Evolutionary conservation across 37 sponge, comb jelly and placozoan genomes (phyloP).

Genomic region (Amphimedon queenslandica): DNA sequence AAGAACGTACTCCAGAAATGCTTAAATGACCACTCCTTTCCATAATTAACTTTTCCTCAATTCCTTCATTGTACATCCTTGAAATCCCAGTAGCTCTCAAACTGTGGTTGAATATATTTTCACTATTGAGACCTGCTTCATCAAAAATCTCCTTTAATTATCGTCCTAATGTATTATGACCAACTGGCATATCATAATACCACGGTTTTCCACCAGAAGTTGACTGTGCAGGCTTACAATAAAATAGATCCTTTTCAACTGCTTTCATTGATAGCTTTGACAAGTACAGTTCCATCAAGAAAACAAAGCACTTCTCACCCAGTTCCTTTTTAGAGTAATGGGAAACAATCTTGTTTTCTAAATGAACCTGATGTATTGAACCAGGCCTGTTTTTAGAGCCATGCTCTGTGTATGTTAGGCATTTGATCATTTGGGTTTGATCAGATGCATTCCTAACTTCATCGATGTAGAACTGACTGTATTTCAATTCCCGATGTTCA

Average conservation of each 20-base stretch:
- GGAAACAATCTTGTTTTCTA: too few relatives aligned
- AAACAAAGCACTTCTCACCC: too few relatives aligned
- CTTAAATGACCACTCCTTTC: too few relatives aligned
- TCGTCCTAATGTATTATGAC: conserved; percentile 1
- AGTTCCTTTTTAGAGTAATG: too few relatives aligned
- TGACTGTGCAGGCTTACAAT: not conserved
- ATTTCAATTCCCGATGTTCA: too few relatives aligned
- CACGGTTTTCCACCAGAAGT: not conserved
- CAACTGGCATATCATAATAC: not conserved
- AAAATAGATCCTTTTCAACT: conserved; percentile 7
- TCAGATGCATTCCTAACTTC: too few relatives aligned
- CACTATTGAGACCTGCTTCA: not conserved
- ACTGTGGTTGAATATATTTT: not conserved
- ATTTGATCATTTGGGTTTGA: too few relatives aligned
- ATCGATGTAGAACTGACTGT: too few relatives aligned
- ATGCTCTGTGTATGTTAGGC: too few relatives aligned
- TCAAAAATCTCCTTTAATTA: not conserved
- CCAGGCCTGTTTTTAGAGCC: too few relatives aligned
- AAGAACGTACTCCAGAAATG: not conserved
- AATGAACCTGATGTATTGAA: too few relatives aligned
- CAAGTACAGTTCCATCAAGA: too few relatives aligned
- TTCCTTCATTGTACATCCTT: not conserved
- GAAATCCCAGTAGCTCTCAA: not conserved
- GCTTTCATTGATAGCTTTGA: not conserved
- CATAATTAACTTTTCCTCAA: not conserved